Evolutionary conservation across 2,888 invertebrate genomes (phyloP), one percentile per base, ranked within the genome.

Genomic region (Hyposoter didymator): DNA sequence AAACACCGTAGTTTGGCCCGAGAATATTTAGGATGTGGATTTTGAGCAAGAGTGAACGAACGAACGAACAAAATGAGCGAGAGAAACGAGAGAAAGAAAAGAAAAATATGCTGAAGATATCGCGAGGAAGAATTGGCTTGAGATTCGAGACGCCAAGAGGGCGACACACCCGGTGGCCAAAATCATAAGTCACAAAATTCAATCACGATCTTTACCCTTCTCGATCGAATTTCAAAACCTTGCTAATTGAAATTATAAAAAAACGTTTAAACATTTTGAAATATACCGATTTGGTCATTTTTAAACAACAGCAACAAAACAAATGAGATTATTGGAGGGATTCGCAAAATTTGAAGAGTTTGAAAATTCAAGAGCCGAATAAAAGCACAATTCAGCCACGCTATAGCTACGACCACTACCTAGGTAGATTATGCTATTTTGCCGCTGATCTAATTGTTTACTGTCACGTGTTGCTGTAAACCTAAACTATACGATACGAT

Each of bases 401-500:
- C 91, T 91, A 89, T 90, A 90, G 89, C 92, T 91, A 93, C 92
- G 93, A 93, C 92, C 92, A 92, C 91, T 92, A 92, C 90, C 90
- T 92, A 90, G 91, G 91, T 93, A 93, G 92, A 92, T 91, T 89
- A 92, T 90, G 92, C 93, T 93, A 93, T 91, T 93, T 93, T 91
- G 92, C 92, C 90, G 92, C 92, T 93, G 91, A 93, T 93, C 93
- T 93, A 91, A 92, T 92, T 93, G 93, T 93, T 93, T 93, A 92
- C 92, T 92, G 93, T 93, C 92, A 93, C 91, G 92, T 92, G 92
- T 93, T 92, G 92, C 92, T 92, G 92, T 93, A 92, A 92, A 92
- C 91, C 91, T 91, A 92, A 92, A 85, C 81, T 89, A 90, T 91
- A 92, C 90, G 90, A 91, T 92, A 93, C 92, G 92, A 93, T 91